Evolutionary conservation across 2,113 vertebrate species (phyloP).

Genomic region (Platycercus adscitus): DNA sequence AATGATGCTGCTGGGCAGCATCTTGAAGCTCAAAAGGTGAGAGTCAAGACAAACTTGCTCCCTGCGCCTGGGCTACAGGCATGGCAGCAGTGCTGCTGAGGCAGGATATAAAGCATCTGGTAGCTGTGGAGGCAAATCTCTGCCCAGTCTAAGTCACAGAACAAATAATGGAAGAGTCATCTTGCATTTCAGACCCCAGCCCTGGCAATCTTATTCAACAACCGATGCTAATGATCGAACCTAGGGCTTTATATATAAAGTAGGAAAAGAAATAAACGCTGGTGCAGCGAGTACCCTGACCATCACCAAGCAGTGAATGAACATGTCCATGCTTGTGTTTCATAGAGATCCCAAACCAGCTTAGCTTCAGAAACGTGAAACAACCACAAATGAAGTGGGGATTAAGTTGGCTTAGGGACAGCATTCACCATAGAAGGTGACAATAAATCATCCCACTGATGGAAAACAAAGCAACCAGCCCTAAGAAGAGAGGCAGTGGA

Average conservation of each 20-base stretch:
- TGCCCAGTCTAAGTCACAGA: not conserved
- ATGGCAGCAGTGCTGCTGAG: accelerated
- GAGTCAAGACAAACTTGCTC: not conserved
- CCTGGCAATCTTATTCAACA: not conserved
- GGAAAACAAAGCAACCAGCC: not conserved
- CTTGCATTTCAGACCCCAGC: not conserved
- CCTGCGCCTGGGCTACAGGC: not conserved
- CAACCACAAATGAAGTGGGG: not conserved
- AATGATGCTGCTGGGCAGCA: not conserved
- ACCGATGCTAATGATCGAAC: not conserved
- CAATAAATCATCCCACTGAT: not conserved
- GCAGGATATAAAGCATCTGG: not conserved
- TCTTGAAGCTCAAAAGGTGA: not conserved
- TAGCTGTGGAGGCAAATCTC: not conserved
- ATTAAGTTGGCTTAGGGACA: not conserved
- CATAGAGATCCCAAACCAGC: not conserved
- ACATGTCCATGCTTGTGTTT: not conserved
- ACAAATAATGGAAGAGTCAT: not conserved
- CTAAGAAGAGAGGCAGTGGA: not conserved
- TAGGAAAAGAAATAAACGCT: not conserved
- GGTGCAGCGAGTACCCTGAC: not conserved
- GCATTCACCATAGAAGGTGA: not conserved
- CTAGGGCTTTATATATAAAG: not conserved
- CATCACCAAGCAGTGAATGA: not conserved
- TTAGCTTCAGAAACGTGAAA: not conserved